Base-by-base conservation (phyloP, 2,797 vertebrate genomes). In the Hipposideros larvatus region DNA sequence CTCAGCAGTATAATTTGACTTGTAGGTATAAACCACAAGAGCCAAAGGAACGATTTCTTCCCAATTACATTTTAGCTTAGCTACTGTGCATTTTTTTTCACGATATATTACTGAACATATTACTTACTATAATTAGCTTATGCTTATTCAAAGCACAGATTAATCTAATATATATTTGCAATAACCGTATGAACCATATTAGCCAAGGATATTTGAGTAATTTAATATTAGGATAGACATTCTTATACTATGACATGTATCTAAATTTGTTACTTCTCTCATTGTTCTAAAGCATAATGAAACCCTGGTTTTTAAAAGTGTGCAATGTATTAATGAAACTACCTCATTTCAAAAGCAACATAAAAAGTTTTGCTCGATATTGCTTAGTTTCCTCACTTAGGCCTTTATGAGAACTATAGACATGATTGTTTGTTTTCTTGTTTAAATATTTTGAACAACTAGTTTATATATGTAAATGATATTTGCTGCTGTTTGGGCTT, bases 51-150 rank as follows among this genome's bases (percentile, higher is more conserved):
- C 3, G 41, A 9, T 41, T 90, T 94, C 53, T 95, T 80, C 31
- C 79, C 79, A 85, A 71, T 78, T 89, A 78, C 34, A 80, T 79
- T 93, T 93, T 84, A 77, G 28, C 13, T 73, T 86, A 68, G 37
- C 7, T 68, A 41, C 16, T 87, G 48, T 74, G 31, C 31, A 22
- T 75, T 85, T 93, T 79, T 83, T 83, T 90, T 65, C 82, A 94
- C 13, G 15, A 66, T 79, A 75, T 71, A 73, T 89, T 75, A 71
- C 43, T 48, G 59, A 93, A 75, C 22, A 5, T 51, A 11, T 87
- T 57, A 90, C n/a, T 94, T 93, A 85, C 77, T 61, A 34, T 91
- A 87, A 95, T 96, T 91, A 94, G 28, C 1, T 51, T n/a, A 41
- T 92, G 19, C 22, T 92, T 95, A 92, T 82, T 93, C 61, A 61